Evolutionary conservation across 1,140 invertebrate genomes (phyloP).

Genomic region (Philotrypesis tridentata): DNA sequence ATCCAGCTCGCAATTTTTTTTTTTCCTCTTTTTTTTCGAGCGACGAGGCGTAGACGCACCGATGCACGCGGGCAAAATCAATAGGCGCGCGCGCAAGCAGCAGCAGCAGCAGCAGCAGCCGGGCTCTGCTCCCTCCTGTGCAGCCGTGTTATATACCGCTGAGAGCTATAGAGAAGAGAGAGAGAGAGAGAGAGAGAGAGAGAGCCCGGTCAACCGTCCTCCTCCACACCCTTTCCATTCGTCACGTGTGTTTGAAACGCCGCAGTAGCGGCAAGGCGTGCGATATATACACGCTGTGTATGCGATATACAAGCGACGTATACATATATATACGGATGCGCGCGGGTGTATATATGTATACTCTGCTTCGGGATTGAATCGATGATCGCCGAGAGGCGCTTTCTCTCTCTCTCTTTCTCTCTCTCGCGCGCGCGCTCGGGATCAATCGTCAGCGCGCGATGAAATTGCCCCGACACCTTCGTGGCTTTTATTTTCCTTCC

Average conservation of each 20-base stretch:
- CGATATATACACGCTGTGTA: no score
- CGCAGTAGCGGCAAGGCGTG: not conserved
- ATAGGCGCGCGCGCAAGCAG: conserved; percentile 4
- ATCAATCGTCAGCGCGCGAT: no score
- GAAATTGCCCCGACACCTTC: no score
- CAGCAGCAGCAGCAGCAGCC: not conserved
- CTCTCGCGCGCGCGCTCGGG: not conserved
- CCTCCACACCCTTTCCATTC: not conserved
- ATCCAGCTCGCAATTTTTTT: conserved; percentile 29
- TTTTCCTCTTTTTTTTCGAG: conserved; percentile 11
- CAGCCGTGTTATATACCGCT: not conserved
- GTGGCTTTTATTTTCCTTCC: no score
- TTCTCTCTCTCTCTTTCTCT: no score
- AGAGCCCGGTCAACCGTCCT: not conserved
- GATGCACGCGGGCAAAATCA: conserved; percentile 22
- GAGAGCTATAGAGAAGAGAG: not conserved
- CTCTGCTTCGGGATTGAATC: no score
- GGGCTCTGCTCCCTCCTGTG: not conserved
- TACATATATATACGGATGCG: no score
- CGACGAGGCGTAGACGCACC: conserved; percentile 15
- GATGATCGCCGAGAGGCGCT: not conserved
- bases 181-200: not conserved
- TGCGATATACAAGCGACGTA: no score
- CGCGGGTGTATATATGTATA: no score
- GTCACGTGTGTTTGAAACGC: not conserved